Evolutionary conservation across 2,888 invertebrate genomes (phyloP).

Genomic region (Lycia hirtaria): DNA sequence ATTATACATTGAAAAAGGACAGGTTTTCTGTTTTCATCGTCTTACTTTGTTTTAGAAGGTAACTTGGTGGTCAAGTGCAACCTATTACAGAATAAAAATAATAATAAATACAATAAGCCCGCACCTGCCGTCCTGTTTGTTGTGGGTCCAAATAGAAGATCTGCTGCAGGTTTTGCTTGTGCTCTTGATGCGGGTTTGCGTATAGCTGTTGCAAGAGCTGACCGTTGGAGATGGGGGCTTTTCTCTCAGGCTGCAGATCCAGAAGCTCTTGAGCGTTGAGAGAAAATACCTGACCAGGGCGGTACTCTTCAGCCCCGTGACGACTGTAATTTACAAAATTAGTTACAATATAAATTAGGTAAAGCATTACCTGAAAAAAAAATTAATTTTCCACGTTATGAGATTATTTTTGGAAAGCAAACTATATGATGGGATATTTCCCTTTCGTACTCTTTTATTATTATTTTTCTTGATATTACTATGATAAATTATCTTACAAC

Average conservation of each 20-base stretch:
- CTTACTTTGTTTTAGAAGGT: too few species aligned
- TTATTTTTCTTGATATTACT: neutral
- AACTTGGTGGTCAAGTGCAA: too few species aligned
- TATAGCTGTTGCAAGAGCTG: conserved; percentile 74
- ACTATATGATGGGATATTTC: too few species aligned
- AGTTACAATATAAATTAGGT: neutral
- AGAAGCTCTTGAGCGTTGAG: conserved; percentile 73
- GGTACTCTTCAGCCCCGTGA: conserved; percentile 66
- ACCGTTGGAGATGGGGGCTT: conserved; percentile 63
- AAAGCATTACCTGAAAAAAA: neutral
- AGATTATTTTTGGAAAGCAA: neutral
- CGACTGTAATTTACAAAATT: conserved; percentile 52
- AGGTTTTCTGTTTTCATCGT: too few species aligned
- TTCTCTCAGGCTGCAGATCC: conserved; percentile 75
- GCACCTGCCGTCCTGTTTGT: conserved; percentile 67
- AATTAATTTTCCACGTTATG: neutral
- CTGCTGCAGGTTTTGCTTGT: conserved; percentile 72
- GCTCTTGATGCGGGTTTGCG: conserved; percentile 65
- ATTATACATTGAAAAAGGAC: too few species aligned
- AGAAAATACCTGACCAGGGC: conserved; percentile 79
- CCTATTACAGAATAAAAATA: too few species aligned
- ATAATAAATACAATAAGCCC: neutral
- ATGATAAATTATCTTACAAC: neutral
- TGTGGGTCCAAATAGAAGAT: conserved; percentile 74
- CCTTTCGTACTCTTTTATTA: too few species aligned